These are phyloP conservation scores for Neopipo cinnamomea DNA, from an alignment of 2,113 vertebrate genomes.

Conservation along the genomic window DNA sequence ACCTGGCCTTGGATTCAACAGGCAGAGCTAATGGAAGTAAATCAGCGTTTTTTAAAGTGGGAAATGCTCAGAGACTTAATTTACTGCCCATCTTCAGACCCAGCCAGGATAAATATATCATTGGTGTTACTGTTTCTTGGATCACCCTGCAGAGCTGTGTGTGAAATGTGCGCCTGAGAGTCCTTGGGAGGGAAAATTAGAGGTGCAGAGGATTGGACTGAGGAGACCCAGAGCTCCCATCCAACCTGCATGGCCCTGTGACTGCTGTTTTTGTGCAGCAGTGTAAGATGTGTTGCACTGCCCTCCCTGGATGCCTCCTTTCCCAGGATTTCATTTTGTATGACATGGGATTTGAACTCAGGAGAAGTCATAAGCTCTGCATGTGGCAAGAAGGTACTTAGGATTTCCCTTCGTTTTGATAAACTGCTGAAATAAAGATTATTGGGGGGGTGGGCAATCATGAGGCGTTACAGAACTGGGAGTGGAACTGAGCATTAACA, in stretches of 20 bases:
- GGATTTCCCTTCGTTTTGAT: background rate
- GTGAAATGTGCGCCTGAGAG: background rate
- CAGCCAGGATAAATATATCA: background rate
- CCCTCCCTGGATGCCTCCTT: background rate
- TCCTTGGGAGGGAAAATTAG: background rate
- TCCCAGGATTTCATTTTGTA: background rate
- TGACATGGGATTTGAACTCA: background rate
- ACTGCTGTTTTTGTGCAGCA: background rate
- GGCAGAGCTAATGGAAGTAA: background rate
- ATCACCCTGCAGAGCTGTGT: background rate
- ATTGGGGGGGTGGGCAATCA: background rate
- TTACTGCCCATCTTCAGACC: background rate
- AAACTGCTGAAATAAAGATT: background rate
- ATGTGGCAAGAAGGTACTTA: background rate
- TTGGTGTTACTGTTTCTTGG: background rate
- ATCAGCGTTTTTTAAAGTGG: background rate
- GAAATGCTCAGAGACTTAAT: background rate
- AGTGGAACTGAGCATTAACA: background rate
- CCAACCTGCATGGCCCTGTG: background rate
- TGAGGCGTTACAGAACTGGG: background rate
- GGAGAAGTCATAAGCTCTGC: background rate
- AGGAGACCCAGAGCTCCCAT: background rate
- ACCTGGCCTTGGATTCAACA: background rate
- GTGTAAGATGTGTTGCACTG: rapidly evolving
- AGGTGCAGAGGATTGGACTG: background rate